Percentiles rank a stretch among this genome's conserved stretches.
phyloP scores from a whole-genome alignment of 2,113 vertebrate genomes.

The Mixornis gularis region DNA sequence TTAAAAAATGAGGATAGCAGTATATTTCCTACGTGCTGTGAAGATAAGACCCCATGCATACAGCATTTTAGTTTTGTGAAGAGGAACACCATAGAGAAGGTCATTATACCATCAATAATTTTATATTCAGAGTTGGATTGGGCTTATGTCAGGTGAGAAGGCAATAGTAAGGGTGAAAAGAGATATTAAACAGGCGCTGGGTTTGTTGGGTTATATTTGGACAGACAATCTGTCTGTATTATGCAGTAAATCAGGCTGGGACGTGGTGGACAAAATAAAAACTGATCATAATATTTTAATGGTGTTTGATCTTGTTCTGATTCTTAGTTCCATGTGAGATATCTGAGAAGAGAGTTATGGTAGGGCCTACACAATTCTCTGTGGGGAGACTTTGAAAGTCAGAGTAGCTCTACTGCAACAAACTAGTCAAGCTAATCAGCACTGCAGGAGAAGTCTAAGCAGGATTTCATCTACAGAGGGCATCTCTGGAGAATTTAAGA shows the following conservation, averaged over 20 bases:
- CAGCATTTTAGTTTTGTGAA: background rate
- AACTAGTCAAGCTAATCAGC: slow-evolving; percentile 4
- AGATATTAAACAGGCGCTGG: background rate
- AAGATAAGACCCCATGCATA: background rate
- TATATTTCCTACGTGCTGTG: background rate
- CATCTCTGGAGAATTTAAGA: background rate
- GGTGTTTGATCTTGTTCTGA: background rate
- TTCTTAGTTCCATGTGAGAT: background rate
- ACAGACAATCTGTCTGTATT: background rate
- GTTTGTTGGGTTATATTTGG: background rate
- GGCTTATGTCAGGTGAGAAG: background rate
- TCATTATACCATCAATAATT: background rate
- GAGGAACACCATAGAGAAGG: background rate
- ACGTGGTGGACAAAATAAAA: background rate
- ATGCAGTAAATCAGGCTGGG: background rate
- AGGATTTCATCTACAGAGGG: background rate
- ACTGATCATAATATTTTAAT: slow-evolving; percentile 1
- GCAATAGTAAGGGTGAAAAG: background rate
- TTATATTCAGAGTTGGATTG: background rate
- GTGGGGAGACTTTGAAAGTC: background rate
- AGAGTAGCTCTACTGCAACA: background rate
- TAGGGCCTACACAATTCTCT: background rate
- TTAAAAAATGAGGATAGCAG: background rate
- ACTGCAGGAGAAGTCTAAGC: background rate
- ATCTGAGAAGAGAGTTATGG: background rate